phyloP scores from a whole-genome alignment of 2,113 vertebrate species.

The Heptranchias perlo region DNA sequence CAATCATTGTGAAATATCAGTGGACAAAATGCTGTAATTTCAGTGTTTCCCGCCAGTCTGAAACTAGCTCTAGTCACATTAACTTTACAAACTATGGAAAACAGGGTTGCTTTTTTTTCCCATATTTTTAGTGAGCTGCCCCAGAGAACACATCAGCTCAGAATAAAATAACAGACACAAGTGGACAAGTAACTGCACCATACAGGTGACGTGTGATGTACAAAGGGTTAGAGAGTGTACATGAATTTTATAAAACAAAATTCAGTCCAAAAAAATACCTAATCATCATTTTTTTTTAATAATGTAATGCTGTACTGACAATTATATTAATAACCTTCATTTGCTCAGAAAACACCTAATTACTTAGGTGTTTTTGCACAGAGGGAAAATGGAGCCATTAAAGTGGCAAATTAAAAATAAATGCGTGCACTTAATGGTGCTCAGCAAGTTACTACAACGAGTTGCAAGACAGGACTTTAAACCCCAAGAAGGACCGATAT shows the following conservation, averaged over 20 bases:
- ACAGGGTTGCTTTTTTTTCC: neutral
- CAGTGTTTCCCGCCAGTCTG: neutral
- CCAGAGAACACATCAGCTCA: constrained; percentile 51
- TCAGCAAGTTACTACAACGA: neutral
- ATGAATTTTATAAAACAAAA: constrained; percentile 31
- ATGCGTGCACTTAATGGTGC: neutral
- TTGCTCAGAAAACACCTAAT: neutral
- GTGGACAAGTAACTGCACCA: constrained; percentile 65
- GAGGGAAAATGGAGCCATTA: neutral
- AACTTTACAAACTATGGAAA: neutral
- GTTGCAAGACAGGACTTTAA: neutral
- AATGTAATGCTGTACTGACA: neutral
- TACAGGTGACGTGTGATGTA: constrained; percentile 60
- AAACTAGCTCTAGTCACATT: neutral
- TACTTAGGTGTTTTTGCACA: neutral
- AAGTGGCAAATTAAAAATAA: neutral
- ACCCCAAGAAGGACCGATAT: neutral
- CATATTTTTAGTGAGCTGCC: neutral
- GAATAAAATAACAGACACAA: constrained; percentile 61
- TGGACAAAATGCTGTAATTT: neutral
- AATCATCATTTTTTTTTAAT: neutral
- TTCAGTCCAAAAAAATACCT: neutral
- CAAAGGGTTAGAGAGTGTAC: constrained; percentile 53
- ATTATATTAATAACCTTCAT: neutral
- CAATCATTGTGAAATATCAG: neutral